A percentile compares a stretch with the other conserved stretches of the same genome.
Evolutionary conservation across 1,140 invertebrate genomes (phyloP).

Genomic region (Campoletis sonorensis): DNA sequence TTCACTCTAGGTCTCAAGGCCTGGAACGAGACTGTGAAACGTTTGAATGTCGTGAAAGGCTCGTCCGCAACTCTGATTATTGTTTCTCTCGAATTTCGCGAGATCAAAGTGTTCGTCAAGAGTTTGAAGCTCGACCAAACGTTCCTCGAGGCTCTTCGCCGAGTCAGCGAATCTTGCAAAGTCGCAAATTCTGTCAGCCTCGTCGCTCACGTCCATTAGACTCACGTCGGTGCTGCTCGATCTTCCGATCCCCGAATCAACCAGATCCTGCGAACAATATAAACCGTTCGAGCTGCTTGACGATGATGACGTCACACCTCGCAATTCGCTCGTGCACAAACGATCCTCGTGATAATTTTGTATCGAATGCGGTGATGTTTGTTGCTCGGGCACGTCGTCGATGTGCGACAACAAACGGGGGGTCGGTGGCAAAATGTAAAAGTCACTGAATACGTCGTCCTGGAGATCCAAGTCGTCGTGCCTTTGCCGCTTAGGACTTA

Average conservation of each 20-base stretch:
- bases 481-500: slow-evolving; percentile 68
- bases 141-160: slow-evolving; percentile 68
- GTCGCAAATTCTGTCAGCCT: slow-evolving; percentile 71
- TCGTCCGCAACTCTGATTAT: slow-evolving; percentile 79
- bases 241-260: slow-evolving; percentile 54
- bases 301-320: slow-evolving; percentile 41
- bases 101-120: slow-evolving; percentile 73
- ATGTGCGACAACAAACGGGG: slow-evolving; percentile 83
- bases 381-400: slow-evolving; percentile 74
- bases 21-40: slow-evolving; percentile 83
- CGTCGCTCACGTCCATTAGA: slow-evolving; percentile 69
- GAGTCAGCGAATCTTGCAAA: slow-evolving; percentile 69
- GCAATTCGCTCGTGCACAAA: slow-evolving; percentile 49
- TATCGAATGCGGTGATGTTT: slow-evolving; percentile 61
- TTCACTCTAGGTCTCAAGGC: slow-evolving; percentile 80
- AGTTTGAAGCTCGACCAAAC: slow-evolving; percentile 68
- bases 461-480: slow-evolving; percentile 71
- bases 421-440: slow-evolving; percentile 83
- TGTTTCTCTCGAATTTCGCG: slow-evolving; percentile 70
- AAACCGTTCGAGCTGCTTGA: slow-evolving; percentile 31
- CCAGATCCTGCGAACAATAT: slow-evolving; percentile 58
- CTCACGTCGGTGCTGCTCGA: slow-evolving; percentile 55
- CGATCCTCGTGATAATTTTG: slow-evolving; percentile 60
- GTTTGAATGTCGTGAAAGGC: slow-evolving; percentile 84
- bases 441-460: slow-evolving; percentile 78